Evolutionary conservation across 2,113 vertebrate genomes (phyloP).

Genomic region (Prunella fulvescens): DNA sequence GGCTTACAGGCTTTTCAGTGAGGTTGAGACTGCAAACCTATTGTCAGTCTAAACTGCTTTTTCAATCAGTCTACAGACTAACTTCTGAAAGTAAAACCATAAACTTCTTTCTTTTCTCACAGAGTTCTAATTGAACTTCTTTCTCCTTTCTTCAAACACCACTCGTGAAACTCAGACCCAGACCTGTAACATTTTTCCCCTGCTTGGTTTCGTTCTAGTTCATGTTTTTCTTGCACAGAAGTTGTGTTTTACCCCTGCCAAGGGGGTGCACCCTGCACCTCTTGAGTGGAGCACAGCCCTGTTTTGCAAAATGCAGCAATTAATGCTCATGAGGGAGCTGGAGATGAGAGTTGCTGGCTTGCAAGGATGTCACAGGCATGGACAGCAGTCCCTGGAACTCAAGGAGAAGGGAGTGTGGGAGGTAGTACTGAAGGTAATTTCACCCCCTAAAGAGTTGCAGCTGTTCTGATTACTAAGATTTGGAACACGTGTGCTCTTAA

Average conservation of each 20-base stretch:
- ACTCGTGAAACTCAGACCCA: accelerated
- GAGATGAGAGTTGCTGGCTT: neutral
- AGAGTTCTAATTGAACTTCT: neutral
- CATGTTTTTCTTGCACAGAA: neutral
- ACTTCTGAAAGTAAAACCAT: neutral
- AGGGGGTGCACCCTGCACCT: neutral
- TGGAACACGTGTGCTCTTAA: too few relatives aligned
- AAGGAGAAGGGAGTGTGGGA: neutral
- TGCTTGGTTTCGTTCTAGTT: neutral
- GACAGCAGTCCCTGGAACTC: neutral
- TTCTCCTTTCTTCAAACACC: neutral
- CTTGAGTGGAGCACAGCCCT: neutral
- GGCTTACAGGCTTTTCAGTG: neutral
- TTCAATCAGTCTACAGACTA: neutral
- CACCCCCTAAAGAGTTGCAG: too few relatives aligned
- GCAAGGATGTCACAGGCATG: neutral
- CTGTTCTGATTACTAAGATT: too few relatives aligned
- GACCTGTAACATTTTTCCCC: neutral
- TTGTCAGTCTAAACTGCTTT: neutral
- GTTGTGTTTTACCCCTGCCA: neutral
- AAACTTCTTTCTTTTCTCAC: neutral
- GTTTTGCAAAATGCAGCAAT: neutral
- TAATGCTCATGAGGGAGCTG: accelerated
- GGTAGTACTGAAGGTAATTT: too few relatives aligned
- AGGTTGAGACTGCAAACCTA: neutral